A percentile compares a stretch with the other conserved stretches of the same genome.
These are phyloP conservation scores for Fragum fragum DNA, from an alignment of 2,888 invertebrate species.

Conservation along the genomic window DNA sequence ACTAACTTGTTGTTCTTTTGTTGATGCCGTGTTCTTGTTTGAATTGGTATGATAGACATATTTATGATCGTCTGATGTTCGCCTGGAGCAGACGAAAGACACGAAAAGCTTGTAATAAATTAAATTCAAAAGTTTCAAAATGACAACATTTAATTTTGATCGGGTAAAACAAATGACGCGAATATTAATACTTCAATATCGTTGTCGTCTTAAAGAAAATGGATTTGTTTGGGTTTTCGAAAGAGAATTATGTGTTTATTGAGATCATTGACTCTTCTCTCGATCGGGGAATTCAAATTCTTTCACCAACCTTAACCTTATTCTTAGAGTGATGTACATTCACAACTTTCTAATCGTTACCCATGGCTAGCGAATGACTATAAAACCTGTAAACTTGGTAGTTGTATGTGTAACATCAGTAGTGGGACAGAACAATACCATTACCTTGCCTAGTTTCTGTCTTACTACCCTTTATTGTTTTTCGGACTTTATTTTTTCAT, in stretches of 20 bases:
- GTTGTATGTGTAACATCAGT: no score
- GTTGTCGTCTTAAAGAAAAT: slow-evolving; percentile 19
- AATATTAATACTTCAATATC: slow-evolving; percentile 15
- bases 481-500: no score
- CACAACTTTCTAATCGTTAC: no score
- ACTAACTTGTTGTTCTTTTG: background rate
- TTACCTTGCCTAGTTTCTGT: no score
- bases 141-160: slow-evolving; percentile 19
- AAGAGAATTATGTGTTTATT: background rate
- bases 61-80: slow-evolving; percentile 25
- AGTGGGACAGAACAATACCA: no score
- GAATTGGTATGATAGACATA: slow-evolving; percentile 32
- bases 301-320: no score
- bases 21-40: background rate
- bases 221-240: slow-evolving; percentile 18
- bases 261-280: background rate
- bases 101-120: slow-evolving; percentile 18
- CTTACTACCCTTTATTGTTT: no score
- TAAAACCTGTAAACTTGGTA: no score
- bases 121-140: slow-evolving; percentile 16
- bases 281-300: no score
- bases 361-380: no score
- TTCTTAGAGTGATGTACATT: no score
- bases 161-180: slow-evolving; percentile 8
- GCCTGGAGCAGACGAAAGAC: slow-evolving; percentile 12